Evolutionary conservation across 2,888 invertebrate species (phyloP), one percentile per base, ranked within the genome.

Genomic region (Phalangium opilio): DNA sequence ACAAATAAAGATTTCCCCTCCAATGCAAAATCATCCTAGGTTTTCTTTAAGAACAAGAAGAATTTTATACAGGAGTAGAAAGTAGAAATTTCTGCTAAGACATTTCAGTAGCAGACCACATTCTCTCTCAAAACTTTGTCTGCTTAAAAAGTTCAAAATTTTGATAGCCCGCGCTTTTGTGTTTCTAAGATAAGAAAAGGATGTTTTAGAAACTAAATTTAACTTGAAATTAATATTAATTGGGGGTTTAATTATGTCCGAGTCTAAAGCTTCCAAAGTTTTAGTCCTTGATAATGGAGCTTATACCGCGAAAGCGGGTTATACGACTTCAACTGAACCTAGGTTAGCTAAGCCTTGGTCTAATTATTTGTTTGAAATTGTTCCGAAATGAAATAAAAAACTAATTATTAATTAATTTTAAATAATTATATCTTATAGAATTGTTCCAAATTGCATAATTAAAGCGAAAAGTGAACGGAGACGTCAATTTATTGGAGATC

Each of bases 381-480:
- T n/a, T n/a, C 34, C 14, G 32, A 12, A 49, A 18, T 43, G 36
- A 10, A n/a, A 19, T 19, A 15, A 32, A 40, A 27, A 27, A 8
- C 27, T 27, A 7, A 27, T 27, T 35, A 38, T 43, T 43, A 44
- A 12, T 49, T 43, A 17, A 39, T 41, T 45, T 44, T 43, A 35
- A 38, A 20, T 39, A 10, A 12, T 27, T 27, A 27, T 27, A 27
- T 27, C 27, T n/a, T n/a, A 27, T 58, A 78, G 77, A 60, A 63
- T 84, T 14, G 74, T 90, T 44, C 91, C 95, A 1, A 98, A 98
- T 68, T 90, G 87, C 61, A 85, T 98, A 21, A 89, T 91, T 77
- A 99, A 99, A 73, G 93, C 93, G 0, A 96, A 95, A 68, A 89
- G 87, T 44, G 96, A 98, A 67, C 72, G 91, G 45, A 78, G 93